These are phyloP conservation scores for Catamblyrhynchus diadema DNA, from an alignment of 2,797 vertebrate species.

Conservation along the genomic window DNA sequence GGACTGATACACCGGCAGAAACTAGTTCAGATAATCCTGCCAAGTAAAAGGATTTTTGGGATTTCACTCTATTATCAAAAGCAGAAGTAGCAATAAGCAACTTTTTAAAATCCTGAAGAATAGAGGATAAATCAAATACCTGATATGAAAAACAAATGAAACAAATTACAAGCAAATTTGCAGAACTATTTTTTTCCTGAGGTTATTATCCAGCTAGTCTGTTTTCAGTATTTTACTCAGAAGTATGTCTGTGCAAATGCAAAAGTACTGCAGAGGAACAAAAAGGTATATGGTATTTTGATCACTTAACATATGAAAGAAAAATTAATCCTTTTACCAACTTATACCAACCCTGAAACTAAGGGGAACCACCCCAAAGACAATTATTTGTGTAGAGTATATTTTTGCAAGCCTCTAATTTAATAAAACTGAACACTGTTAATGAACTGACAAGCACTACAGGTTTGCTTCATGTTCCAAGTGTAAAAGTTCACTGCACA, in stretches of 20 bases:
- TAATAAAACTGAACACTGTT: not conserved
- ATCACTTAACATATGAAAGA: not conserved
- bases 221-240: not conserved
- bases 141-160: not conserved
- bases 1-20: not conserved
- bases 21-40: not conserved
- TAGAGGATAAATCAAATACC: not conserved
- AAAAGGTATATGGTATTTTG: not conserved
- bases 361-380: not conserved
- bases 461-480: slow-evolving; percentile 13
- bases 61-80: not conserved
- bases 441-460: slow-evolving; percentile 7
- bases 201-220: not conserved
- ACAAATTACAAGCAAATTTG: not conserved
- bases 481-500: slow-evolving; percentile 21
- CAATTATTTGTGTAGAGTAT: not conserved
- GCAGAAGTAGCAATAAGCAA: not conserved
- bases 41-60: not conserved
- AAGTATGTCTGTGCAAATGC: not conserved
- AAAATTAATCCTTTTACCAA: not conserved
- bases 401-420: not conserved
- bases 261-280: not conserved
- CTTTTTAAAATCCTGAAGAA: not conserved
- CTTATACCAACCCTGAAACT: not conserved
- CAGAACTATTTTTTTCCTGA: not conserved